Base-by-base conservation (phyloP, 1,140 invertebrate species). In the Eupeodes corollae region DNA sequence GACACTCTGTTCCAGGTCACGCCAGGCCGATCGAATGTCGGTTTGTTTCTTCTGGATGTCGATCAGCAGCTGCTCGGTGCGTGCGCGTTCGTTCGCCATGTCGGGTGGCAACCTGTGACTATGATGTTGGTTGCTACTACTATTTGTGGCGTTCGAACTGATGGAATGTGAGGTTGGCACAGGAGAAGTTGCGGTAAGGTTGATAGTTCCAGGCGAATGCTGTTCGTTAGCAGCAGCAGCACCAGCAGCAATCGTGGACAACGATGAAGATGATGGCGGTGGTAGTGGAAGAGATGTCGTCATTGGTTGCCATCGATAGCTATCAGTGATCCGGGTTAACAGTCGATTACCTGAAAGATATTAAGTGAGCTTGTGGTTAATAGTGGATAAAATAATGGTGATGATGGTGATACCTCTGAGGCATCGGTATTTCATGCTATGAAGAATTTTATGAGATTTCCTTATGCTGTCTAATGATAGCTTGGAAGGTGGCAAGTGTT, bases 21-120 rank as follows among this genome's bases (percentile, higher is more conserved):
- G 65, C 76, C 79, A 82, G 15, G 72, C 77, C n/a, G 70, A 74
- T 54, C 76, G 75, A 32, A 79, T 75, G 56, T 73, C 72, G 16
- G 73, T 75, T 62, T 80, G 73, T 52, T 80, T 78, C 33, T 72
- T 68, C 57, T 79, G 75, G 15, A 82, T 71, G 30, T 71, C 69
- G 50, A 78, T 73, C n/a, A 80, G 56, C 2, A 77, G 63, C 30
- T 70, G 59, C 45, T 79, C 72, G 40, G 81, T 72, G 52, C 68
- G 62, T 56, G 75, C 70, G 14, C 77, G 70, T 1, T 78, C 78
- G 47, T 81, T 80, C 35, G 74, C 55, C 15, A 75, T 67, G 54
- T 83, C 80, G 54, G 80, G 79, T 0, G 78, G 76, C 39, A 66
- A 73, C 56, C 49, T 59, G 70, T 62, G n/a, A n/a, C n/a, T 61